Conservation (phyloP, 1,140 invertebrate species). For the Platorchestia sp. region DNA sequence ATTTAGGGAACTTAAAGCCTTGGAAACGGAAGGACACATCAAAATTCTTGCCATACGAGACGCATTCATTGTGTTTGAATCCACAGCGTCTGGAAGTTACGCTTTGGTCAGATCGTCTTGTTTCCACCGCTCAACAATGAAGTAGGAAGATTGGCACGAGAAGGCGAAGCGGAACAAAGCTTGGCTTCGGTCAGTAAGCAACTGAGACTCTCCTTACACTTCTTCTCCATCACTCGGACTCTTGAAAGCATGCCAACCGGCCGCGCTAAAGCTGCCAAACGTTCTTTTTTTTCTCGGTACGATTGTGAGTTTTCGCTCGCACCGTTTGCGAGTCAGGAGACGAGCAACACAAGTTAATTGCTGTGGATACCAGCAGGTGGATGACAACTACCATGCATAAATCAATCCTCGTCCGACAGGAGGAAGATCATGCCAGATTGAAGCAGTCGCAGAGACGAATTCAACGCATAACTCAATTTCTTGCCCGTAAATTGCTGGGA, state of each 20-base stretch:
- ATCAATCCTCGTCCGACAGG: background rate
- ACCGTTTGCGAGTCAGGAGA: background rate
- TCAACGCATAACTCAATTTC: background rate
- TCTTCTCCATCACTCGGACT: slow-evolving; percentile 36
- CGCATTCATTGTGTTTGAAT: slow-evolving; percentile 52
- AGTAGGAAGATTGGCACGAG: background rate
- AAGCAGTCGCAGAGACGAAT: background rate
- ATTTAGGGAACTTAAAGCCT: slow-evolving; percentile 21
- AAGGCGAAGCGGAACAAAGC: background rate
- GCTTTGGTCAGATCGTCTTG: background rate
- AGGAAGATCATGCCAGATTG: background rate
- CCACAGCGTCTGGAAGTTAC: background rate
- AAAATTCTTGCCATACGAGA: slow-evolving; percentile 57
- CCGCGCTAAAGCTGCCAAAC: slow-evolving; percentile 26
- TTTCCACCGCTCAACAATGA: background rate
- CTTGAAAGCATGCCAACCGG: slow-evolving; percentile 38
- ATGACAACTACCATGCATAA: background rate
- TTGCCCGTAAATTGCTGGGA: background rate
- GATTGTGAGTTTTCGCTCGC: slow-evolving; percentile 8
- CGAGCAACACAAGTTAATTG: background rate
- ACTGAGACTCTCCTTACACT: background rate
- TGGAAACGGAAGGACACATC: slow-evolving; percentile 9
- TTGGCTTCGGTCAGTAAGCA: background rate
- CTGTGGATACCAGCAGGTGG: background rate
- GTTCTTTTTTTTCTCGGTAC: background rate